Evolutionary conservation across 2,797 vertebrate species (phyloP).

Genomic region (Rhinichthys osculus): DNA sequence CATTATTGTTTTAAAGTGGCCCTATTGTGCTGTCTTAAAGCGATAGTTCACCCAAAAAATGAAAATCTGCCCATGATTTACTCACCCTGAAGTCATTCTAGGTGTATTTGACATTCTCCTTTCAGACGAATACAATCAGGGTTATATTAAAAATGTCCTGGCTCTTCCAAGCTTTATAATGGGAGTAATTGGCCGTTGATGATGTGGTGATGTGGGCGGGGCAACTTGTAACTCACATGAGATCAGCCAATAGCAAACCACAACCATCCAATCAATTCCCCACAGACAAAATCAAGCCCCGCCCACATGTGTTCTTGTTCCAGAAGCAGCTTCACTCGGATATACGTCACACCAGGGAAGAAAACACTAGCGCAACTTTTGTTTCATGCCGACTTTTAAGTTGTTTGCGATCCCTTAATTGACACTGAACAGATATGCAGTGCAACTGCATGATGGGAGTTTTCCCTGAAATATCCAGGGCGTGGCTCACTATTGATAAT

Average conservation of each 20-base stretch:
- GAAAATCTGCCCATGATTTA: too few relatives aligned
- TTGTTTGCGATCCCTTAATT: constrained; percentile 15
- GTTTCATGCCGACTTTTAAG: background rate
- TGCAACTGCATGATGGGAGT: constrained; percentile 99
- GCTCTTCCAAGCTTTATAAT: too few relatives aligned
- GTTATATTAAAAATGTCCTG: too few relatives aligned
- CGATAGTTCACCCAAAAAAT: too few relatives aligned
- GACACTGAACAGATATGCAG: constrained; percentile 90
- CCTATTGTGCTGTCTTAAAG: too few relatives aligned
- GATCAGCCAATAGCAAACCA: background rate
- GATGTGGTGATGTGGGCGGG: background rate
- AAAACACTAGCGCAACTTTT: background rate
- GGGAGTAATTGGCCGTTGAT: too few relatives aligned
- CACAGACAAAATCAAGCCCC: background rate
- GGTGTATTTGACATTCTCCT: too few relatives aligned
- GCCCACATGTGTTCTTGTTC: background rate
- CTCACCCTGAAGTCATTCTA: too few relatives aligned
- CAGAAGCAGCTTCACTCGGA: background rate
- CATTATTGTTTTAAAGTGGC: background rate
- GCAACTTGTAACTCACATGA: background rate
- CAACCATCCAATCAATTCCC: background rate
- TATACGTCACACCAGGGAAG: accelerated
- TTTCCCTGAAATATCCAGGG: constrained; percentile 93
- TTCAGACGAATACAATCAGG: too few relatives aligned
- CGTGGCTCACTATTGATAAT: constrained; percentile 97